Evolutionary conservation across 2,797 vertebrate species (phyloP).

Genomic region (Threskiornis aethiopicus): DNA sequence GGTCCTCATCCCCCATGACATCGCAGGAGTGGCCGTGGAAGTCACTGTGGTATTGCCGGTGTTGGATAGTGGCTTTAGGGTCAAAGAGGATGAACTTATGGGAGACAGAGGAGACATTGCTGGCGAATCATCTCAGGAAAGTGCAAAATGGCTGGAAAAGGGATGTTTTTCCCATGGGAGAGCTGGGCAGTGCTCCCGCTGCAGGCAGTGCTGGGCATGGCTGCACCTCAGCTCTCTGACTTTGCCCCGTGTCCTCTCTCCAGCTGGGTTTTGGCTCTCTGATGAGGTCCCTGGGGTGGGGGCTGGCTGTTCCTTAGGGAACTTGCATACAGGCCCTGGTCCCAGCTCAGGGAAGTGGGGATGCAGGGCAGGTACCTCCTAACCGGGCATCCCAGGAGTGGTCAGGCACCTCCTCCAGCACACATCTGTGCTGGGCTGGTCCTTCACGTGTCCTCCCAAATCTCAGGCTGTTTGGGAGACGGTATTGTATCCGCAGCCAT

Average conservation of each 20-base stretch:
- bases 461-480: background rate
- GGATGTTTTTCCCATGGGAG: background rate
- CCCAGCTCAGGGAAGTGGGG: background rate
- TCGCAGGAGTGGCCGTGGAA: accelerated
- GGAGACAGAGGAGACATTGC: background rate
- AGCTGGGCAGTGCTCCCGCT: accelerated
- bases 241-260: background rate
- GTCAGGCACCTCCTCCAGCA: background rate
- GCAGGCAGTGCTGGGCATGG: accelerated
- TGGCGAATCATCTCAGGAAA: background rate
- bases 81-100: accelerated
- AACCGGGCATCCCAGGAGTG: background rate
- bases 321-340: background rate
- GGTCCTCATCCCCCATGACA: background rate
- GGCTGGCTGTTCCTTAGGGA: background rate
- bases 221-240: background rate
- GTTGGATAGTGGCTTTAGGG: background rate
- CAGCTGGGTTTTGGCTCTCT: background rate
- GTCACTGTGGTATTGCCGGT: background rate
- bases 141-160: background rate
- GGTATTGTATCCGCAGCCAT: accelerated
- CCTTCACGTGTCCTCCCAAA: background rate
- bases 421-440: background rate
- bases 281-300: background rate
- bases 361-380: background rate